Percentiles rank a stretch among this genome's conserved stretches.
Evolutionary conservation across 2,888 invertebrate genomes (phyloP).

Genomic region (Ophion ventricosus): DNA sequence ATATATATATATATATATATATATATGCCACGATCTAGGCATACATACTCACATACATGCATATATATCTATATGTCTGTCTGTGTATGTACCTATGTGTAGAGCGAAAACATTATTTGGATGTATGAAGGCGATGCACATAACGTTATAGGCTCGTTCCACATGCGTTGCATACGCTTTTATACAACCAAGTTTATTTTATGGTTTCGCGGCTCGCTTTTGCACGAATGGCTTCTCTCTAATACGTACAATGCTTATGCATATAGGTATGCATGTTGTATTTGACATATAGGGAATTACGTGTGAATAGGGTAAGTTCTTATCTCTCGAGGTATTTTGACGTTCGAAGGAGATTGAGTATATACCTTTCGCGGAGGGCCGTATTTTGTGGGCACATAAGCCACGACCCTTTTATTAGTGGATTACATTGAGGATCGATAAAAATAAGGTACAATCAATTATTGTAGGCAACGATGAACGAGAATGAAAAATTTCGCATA

Average conservation of each 20-base stretch:
- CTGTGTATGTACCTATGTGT: background rate
- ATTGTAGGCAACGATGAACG: too few relatives aligned
- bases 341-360: background rate
- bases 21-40: background rate
- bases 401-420: too few relatives aligned
- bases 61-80: background rate
- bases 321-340: background rate
- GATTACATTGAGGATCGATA: too few relatives aligned
- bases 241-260: constrained; percentile 20
- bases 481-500: too few relatives aligned
- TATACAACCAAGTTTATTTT: constrained; percentile 63
- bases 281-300: constrained; percentile 11
- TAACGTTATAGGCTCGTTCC: constrained; percentile 50
- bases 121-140: constrained; percentile 47
- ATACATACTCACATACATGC: constrained; percentile 16
- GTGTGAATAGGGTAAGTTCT: background rate
- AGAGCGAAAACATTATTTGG: constrained; percentile 42
- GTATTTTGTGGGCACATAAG: too few relatives aligned
- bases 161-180: constrained; percentile 58
- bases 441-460: too few relatives aligned
- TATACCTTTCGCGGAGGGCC: background rate
- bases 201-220: constrained; percentile 63
- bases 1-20: constrained; percentile 1
- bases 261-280: constrained; percentile 5
- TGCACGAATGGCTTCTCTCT: constrained; percentile 54